A percentile compares a stretch with the other conserved stretches of the same genome.
These are phyloP conservation scores for Pyralis farinalis DNA, from an alignment of 2,888 invertebrate genomes.

Conservation along the genomic window DNA sequence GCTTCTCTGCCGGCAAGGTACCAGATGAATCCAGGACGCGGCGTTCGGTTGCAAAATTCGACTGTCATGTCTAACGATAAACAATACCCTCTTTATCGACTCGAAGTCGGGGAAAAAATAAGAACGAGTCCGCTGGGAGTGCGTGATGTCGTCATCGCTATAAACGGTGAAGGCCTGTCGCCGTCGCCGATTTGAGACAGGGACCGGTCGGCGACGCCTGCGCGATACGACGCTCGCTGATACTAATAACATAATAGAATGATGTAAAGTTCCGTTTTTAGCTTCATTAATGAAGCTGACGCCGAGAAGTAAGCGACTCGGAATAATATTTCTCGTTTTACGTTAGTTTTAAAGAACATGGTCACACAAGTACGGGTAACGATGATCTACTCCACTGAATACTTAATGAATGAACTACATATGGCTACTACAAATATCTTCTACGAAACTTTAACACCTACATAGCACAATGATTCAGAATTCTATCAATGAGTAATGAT, in stretches of 20 bases:
- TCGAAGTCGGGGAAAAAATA: conserved; percentile 28
- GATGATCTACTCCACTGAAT: no score
- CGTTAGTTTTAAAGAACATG: no score
- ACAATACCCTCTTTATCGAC: conserved; percentile 12
- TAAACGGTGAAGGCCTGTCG: conserved; percentile 61
- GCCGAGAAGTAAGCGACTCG: neutral
- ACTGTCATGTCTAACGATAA: no score
- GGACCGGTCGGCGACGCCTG: conserved; percentile 26
- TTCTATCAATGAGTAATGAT: conserved; percentile 10
- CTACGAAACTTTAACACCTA: no score
- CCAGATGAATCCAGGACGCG: no score
- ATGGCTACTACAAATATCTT: no score
- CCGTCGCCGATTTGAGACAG: conserved; percentile 26
- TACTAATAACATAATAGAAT: conserved; percentile 26
- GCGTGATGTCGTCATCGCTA: conserved; percentile 72
- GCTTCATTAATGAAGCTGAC: conserved; percentile 18
- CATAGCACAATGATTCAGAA: no score
- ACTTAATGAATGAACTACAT: no score
- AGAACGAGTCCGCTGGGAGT: conserved; percentile 37
- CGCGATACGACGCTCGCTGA: conserved; percentile 28
- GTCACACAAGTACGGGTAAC: no score
- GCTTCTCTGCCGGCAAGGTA: no score
- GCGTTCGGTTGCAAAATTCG: no score
- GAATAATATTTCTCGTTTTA: no score
- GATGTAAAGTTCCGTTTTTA: conserved; percentile 39